phyloP scores from a whole-genome alignment of 1,140 invertebrate species.

The Bombus picipes region DNA sequence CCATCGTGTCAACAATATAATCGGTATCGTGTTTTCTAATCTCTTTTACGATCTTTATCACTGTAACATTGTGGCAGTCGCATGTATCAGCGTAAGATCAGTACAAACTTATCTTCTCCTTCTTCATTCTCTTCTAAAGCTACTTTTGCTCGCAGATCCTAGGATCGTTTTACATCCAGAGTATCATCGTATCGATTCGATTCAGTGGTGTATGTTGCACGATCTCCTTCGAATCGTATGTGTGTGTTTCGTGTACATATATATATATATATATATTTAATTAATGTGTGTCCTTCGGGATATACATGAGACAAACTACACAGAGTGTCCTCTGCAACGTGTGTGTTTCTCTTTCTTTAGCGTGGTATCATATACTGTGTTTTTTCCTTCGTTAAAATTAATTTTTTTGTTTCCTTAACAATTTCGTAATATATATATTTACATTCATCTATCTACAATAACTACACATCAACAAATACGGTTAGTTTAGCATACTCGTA shows the following conservation, averaged over 20 bases:
- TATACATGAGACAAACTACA: slow-evolving; percentile 61
- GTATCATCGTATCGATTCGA: slow-evolving; percentile 45
- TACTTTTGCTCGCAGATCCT: slow-evolving; percentile 66
- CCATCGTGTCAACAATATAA: slow-evolving; percentile 6
- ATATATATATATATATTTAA: slow-evolving; percentile 12
- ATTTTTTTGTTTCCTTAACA: slow-evolving; percentile 64
- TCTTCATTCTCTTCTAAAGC: slow-evolving; percentile 33
- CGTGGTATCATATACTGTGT: slow-evolving; percentile 39
- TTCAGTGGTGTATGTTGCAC: slow-evolving; percentile 24
- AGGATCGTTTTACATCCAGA: slow-evolving; percentile 48
- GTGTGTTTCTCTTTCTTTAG: slow-evolving; percentile 50
- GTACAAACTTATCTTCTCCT: neutral
- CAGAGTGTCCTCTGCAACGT: slow-evolving; percentile 51
- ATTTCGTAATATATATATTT: slow-evolving; percentile 70
- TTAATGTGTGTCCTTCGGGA: slow-evolving; percentile 36
- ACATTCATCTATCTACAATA: slow-evolving; percentile 82
- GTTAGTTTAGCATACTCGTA: slow-evolving; percentile 73
- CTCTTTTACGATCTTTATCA: neutral
- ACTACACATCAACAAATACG: slow-evolving; percentile 83
- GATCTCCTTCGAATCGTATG: slow-evolving; percentile 8
- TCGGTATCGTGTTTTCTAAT: neutral
- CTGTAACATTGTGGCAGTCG: neutral
- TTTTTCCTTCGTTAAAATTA: slow-evolving; percentile 67
- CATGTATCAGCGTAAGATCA: neutral
- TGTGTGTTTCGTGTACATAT: slow-evolving; percentile 34